Base-by-base conservation (phyloP, 2,888 invertebrate genomes). In the Eristalinus aeneus region DNA sequence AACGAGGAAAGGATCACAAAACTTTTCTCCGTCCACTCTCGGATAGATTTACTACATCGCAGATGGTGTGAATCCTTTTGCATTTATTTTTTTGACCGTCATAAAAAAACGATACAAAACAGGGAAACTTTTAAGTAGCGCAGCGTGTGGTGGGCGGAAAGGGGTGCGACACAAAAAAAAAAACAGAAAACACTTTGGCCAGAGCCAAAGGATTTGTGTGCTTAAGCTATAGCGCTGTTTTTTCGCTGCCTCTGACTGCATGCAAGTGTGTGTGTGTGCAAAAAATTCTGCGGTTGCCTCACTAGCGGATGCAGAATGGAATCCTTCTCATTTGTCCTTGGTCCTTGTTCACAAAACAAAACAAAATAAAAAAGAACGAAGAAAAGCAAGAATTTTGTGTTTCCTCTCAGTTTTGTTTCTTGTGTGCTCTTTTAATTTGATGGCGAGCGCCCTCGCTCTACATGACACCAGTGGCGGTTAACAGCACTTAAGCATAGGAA, bases 61-160 rank as follows among this genome's bases (percentile, higher is more conserved):
- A 82, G 78, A 86, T 86, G 82, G 78, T 82, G 86, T 82, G 86
- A 86, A 86, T 75, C 71, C 71, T 77, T 67, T 76, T 80, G 75
- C 75, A 73, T 68, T 58, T 53, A 53, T 53, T 53, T 53, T 53
- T 53, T 34, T 23, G 20, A 34, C 8, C 8, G 9, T 34, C 34
- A 6, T 34, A 68, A 76, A 80, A 23, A 53, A 34, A 32, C 31
- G 60, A 54, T 8, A 46, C 46, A 16, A 16, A 46, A 4, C 16
- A 12, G 39, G n/a, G 39, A n/a, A 46, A n/a, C 39, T 46, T 46
- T 46, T 46, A 46, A 46, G 46, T 16, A 16, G 16, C n/a, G n/a
- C n/a, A n/a, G n/a, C n/a, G n/a, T n/a, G n/a, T n/a, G n/a, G 39
- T 6, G 16, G 46, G 46, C 0, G 56, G 1, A 1, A 1, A 12